Conservation (phyloP, 2,888 invertebrate species). For the Psylliodes chrysocephalus region DNA sequence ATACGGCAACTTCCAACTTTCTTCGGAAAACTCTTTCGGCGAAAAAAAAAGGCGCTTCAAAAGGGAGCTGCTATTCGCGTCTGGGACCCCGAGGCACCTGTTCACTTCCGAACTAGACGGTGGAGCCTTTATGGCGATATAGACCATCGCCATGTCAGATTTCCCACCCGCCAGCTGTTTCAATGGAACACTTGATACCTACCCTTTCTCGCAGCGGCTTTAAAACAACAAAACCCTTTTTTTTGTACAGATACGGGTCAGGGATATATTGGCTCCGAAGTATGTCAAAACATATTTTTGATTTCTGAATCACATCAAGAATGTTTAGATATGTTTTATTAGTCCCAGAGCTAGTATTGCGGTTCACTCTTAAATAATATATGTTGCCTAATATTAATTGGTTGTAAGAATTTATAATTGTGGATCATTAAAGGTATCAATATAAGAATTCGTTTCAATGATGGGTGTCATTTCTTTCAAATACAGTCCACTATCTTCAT, state of each 20-base stretch:
- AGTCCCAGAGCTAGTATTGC: too few species aligned
- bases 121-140: constrained; percentile 27
- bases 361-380: too few species aligned
- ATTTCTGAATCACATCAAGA: too few species aligned
- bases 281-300: neutral
- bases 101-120: constrained; percentile 31
- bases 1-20: constrained; percentile 40
- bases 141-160: constrained; percentile 14
- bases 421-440: too few species aligned
- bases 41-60: constrained; percentile 14
- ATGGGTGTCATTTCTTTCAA: too few species aligned
- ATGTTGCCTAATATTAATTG: too few species aligned
- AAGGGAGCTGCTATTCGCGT: constrained; percentile 28
- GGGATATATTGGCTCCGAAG: too few species aligned
- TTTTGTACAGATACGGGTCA: constrained; percentile 1
- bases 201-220: neutral
- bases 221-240: constrained; percentile 7
- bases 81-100: constrained; percentile 36
- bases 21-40: constrained; percentile 33
- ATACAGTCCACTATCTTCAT: too few species aligned
- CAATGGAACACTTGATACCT: constrained; percentile 1
- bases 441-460: too few species aligned
- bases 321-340: too few species aligned
- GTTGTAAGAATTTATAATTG: too few species aligned
- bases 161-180: neutral